These are phyloP conservation scores for Corbicula japonica DNA, from an alignment of 2,888 invertebrate genomes.

Conservation along the genomic window DNA sequence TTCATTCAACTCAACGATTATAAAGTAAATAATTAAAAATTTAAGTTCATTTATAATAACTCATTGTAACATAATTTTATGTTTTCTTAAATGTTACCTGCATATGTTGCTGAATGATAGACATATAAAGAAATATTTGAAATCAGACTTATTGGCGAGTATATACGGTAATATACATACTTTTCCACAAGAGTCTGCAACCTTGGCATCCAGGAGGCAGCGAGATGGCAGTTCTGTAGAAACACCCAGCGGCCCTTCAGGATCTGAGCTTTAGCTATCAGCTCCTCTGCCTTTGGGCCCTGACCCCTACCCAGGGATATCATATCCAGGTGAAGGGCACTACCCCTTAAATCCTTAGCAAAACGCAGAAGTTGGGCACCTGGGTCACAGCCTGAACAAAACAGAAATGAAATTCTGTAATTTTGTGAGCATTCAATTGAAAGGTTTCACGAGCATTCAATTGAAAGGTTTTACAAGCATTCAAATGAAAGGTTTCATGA, in stretches of 20 bases:
- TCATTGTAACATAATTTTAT: too few species aligned
- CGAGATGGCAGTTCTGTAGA: slow-evolving; percentile 86
- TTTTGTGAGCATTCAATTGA: too few species aligned
- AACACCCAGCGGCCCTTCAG: slow-evolving; percentile 87
- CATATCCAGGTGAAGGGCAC: slow-evolving; percentile 86
- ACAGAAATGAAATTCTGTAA: background rate
- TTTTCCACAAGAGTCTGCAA: slow-evolving; percentile 84
- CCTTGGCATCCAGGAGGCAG: slow-evolving; percentile 86
- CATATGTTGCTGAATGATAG: too few species aligned
- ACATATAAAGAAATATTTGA: too few species aligned
- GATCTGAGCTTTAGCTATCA: slow-evolving; percentile 86
- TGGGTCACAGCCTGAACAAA: slow-evolving; percentile 84
- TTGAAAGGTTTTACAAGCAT: too few species aligned
- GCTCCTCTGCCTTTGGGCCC: slow-evolving; percentile 86
- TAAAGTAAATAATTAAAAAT: too few species aligned
- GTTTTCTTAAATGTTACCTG: too few species aligned
- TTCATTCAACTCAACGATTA: too few species aligned
- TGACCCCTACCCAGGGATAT: slow-evolving; percentile 86
- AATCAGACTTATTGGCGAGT: too few species aligned
- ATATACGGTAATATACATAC: slow-evolving; percentile 76
- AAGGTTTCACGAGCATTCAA: too few species aligned
- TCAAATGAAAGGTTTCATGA: too few species aligned
- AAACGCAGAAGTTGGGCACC: slow-evolving; percentile 83
- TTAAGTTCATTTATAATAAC: too few species aligned
- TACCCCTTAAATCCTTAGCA: slow-evolving; percentile 85